Evolutionary conservation across 2,797 vertebrate genomes (phyloP).

Genomic region (Paedocypris micromegethes): DNA sequence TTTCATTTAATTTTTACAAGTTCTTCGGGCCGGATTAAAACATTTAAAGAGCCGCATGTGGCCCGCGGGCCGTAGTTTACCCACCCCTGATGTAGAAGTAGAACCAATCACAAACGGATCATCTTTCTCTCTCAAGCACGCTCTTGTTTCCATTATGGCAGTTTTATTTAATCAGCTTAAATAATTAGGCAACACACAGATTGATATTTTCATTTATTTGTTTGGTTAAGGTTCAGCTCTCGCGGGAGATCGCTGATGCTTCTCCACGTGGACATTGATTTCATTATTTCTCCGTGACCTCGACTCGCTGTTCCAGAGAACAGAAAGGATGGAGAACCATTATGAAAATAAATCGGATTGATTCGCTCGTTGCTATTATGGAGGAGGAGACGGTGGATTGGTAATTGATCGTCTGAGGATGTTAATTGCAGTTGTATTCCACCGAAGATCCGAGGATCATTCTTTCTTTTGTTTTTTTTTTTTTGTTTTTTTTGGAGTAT

Average conservation of each 20-base stretch:
- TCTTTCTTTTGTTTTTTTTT: neutral
- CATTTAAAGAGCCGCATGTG: too few species aligned
- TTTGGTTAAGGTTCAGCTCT: conserved; percentile 58
- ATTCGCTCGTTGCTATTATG: conserved; percentile 27
- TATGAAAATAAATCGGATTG: conserved; percentile 21
- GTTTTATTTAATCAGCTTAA: conserved; percentile 67
- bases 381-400: conserved; percentile 17
- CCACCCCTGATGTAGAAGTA: neutral
- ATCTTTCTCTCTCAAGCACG: conserved; percentile 52
- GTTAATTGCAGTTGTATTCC: conserved; percentile 2
- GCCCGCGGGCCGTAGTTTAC: too few species aligned
- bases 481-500: neutral
- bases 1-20: too few species aligned
- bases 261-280: conserved; percentile 33
- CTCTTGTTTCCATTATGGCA: conserved; percentile 60
- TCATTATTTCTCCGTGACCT: conserved; percentile 28
- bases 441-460: neutral
- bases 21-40: too few species aligned
- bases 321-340: conserved; percentile 19
- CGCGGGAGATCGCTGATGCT: conserved; percentile 9
- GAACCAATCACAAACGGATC: neutral
- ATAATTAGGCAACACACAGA: conserved; percentile 66
- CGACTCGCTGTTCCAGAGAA: conserved; percentile 3
- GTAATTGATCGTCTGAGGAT: conserved; percentile 5
- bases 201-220: conserved; percentile 59